phyloP scores from a whole-genome alignment of 2,888 invertebrate genomes.

The Troides aeacus region DNA sequence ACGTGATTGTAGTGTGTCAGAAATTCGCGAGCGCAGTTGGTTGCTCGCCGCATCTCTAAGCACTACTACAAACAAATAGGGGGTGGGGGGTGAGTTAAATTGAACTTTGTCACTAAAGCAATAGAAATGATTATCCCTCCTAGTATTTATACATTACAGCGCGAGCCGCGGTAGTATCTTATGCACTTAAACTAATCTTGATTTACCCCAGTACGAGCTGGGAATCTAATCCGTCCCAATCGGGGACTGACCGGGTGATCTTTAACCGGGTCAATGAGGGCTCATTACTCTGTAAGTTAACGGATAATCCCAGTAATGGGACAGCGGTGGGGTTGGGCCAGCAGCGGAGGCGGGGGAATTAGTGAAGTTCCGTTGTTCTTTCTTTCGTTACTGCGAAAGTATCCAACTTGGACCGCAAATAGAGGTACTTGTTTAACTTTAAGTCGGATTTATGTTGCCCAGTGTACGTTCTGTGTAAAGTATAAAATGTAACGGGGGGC shows the following conservation, averaged over 20 bases:
- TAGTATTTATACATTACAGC: constrained; percentile 18
- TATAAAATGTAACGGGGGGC: too few relatives aligned
- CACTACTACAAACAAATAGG: constrained; percentile 20
- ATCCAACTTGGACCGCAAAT: constrained; percentile 15
- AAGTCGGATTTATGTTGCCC: not conserved
- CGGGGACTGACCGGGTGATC: constrained; percentile 29
- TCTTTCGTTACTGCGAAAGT: constrained; percentile 12
- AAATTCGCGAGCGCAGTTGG: not conserved
- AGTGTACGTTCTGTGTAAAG: not conserved
- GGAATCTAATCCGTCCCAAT: constrained; percentile 32
- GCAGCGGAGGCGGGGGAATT: constrained; percentile 8
- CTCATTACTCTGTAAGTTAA: constrained; percentile 32
- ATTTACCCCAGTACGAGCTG: constrained; percentile 36
- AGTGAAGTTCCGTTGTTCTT: constrained; percentile 12
- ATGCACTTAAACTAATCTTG: constrained; percentile 40
- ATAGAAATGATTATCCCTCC: constrained; percentile 24
- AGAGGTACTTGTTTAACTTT: constrained; percentile 2
- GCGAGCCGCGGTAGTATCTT: constrained; percentile 29
- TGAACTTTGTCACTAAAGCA: constrained; percentile 7
- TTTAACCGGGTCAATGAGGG: constrained; percentile 32
- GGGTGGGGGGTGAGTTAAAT: constrained; percentile 4
- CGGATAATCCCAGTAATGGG: constrained; percentile 28
- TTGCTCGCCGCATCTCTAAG: constrained; percentile 10
- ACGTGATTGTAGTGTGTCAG: too few relatives aligned
- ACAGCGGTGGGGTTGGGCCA: not conserved